Base-by-base conservation (phyloP, 2,113 vertebrate species). In the Chaetura pelagica region DNA sequence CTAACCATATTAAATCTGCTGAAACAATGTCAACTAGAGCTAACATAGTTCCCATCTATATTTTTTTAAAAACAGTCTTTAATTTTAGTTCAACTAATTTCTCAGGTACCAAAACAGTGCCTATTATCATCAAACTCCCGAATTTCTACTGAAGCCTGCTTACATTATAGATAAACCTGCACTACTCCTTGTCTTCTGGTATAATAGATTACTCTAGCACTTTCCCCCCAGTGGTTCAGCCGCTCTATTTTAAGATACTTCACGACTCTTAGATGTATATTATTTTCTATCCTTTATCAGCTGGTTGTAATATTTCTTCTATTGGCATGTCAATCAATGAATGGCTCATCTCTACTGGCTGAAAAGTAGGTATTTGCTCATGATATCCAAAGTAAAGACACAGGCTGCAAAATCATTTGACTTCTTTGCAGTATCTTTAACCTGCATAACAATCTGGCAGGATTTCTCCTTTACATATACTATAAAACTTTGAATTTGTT, bases 331-430 rank as follows among this genome's bases (percentile, higher is more conserved):
- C 62, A 62, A 4, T 85, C 78, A 82, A 77, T 32, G 15, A 77
- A 67, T 51, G 42, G 54, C 26, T 85, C 54, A 38, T 80, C 81
- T 76, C 94, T 42, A 84, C 42, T 83, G 59, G 7, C 58, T 91
- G 40, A 68, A 79, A 94, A 91, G 49, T 57, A 74, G 15, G 23
- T 75, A 92, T 88, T 90, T 86, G 46, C 68, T 67, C 61, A 87
- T 74, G 55, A 35, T 71, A 73, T 32, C 27, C 57, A 64, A 87
- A 52, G 23, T 40, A 32, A 92, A 91, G 30, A 75, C 8, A 75
- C 63, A 88, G 78, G 32, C 46, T 73, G 58, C n/a, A 93, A 91
- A 94, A 79, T 74, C 44, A 82, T 75, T 91, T 79, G 40, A 79
- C 62, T 91, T 82, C 46, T 82, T n/a, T 64, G 23, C 38, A 61